Evolutionary conservation across 2,888 invertebrate species (phyloP), one percentile per base, ranked within the genome.

Genomic region (Pseudoips prasinana): DNA sequence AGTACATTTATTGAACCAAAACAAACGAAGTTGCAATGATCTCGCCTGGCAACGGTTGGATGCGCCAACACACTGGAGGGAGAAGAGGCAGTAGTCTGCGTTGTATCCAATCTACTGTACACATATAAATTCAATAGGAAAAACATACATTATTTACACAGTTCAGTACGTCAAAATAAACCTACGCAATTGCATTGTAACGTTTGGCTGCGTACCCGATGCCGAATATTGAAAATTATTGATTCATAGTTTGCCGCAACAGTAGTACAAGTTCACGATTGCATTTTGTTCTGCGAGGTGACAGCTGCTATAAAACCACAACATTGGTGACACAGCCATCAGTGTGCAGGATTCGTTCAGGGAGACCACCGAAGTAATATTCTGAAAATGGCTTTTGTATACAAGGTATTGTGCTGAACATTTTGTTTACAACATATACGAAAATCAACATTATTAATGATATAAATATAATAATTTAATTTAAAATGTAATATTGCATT

Each of bases 231-330:
- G 77, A 82, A 81, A 86, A 85, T 79, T 80, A 83, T 87, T 84
- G 84, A 81, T 83, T 82, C 85, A 85, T 84, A 81, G 74, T 73
- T 73, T 79, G 79, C 75, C 47, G 84, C 85, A 87, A 86, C 70
- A 56, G 50, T 47, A 45, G 40, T 63, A 69, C 76, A 74, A 74
- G 71, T 70, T 73, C 71, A 73, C 72, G 72, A 82, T 86, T 85
- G 81, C 81, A 75, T 35, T 67, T 63, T 63, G 58, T 72, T 81
- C 64, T 76, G 64, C 59, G 69, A 68, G 69, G 70, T 72, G 67
- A 65, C 70, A 60, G 60, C 51, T 38, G 66, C 67, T 87, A 87
- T 88, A 88, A 77, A 88, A 84, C 78, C 75, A 71, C 76, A 72
- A 71, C 61, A 56, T 48, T 67, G 45, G 54, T 47, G 43, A 50